Conservation (phyloP, 2,113 vertebrate genomes). For the Tiliqua scincoides region DNA sequence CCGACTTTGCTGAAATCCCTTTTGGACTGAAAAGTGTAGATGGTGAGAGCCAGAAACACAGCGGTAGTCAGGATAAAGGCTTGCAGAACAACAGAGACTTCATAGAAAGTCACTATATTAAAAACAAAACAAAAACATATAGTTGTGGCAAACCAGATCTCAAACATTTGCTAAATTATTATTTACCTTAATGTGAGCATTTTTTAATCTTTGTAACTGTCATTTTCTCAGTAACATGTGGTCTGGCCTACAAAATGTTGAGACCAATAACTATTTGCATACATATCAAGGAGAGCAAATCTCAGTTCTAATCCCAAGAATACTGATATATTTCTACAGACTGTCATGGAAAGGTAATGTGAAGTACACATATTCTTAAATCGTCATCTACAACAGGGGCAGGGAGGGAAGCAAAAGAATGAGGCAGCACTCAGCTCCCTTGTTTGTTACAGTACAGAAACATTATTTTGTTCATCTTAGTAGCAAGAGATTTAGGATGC, state of each 20-base stretch:
- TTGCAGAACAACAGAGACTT: slow-evolving; percentile 87
- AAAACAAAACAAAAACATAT: slow-evolving; percentile 37
- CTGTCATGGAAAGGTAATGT: neutral
- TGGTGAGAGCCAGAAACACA: slow-evolving; percentile 89
- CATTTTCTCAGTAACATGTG: neutral
- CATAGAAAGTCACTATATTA: slow-evolving; percentile 89
- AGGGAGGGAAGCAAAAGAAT: neutral
- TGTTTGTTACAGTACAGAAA: neutral
- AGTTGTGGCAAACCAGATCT: slow-evolving; percentile 9
- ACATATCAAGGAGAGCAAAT: neutral
- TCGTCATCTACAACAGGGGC: neutral
- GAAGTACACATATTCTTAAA: neutral
- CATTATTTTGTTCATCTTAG: neutral
- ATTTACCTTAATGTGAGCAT: neutral
- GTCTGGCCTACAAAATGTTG: neutral
- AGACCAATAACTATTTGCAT: neutral
- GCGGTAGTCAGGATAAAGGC: slow-evolving; percentile 89
- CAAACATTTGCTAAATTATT: neutral
- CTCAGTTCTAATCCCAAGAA: neutral
- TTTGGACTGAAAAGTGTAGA: slow-evolving; percentile 93
- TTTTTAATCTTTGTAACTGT: neutral
- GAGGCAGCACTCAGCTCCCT: neutral
- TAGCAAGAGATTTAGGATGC: neutral
- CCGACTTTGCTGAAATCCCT: slow-evolving; percentile 94
- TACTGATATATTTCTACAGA: neutral